Base-by-base conservation (phyloP, 53 echinoderm and acorn worm genomes). In the Paracentrotus lividus region DNA sequence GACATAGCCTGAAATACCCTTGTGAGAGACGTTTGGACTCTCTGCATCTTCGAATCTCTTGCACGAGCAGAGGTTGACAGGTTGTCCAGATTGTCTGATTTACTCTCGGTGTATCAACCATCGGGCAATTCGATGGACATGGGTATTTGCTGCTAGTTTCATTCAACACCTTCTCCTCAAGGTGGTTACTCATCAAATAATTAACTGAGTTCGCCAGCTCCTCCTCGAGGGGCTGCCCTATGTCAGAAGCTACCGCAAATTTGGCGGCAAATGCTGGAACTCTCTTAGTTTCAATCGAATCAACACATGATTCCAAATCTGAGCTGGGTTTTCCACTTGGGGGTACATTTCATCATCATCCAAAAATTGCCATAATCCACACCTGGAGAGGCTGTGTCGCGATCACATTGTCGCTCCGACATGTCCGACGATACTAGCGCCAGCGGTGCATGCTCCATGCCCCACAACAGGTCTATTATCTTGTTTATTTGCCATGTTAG, bases 1-100 rank as follows among this genome's bases (percentile, higher is more conserved):
- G 45, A 52, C 56, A 23, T 84, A 92, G 36, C 92, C 94, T 53
- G 36, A 92, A 5, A 94, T 29, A 23, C 94, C 94, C 67, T 84
- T 21, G 65, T 85, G 2, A 94, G 34, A 13, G 85, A 85, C 27
- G 61, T 93, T 55, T 93, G 86, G 18, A 93, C 66, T 27, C 91
- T 78, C 34, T 91, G 57, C 0, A 60, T 40, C 21, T 88, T 88
- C 15, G 60, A 4, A 29, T 88, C 88, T 29, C 60, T 59, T 2
- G 40, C 8, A n/a, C 42, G 49, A 32, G 42, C 27, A 18, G 8
- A 20, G 49, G 27, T 3, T 10, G 85, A 49, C 0, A 85, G 33
- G 13, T 85, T 53, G 42, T 85, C 85, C 54, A 85, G 27, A 85
- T 52, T 0, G 51, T 29, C 26, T 6, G 8, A 52, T 85, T 85